A percentile compares a stretch with the other conserved stretches of the same genome.
These are phyloP conservation scores for Lampropteryx suffumata DNA, from an alignment of 2,888 invertebrate genomes.

Conservation along the genomic window DNA sequence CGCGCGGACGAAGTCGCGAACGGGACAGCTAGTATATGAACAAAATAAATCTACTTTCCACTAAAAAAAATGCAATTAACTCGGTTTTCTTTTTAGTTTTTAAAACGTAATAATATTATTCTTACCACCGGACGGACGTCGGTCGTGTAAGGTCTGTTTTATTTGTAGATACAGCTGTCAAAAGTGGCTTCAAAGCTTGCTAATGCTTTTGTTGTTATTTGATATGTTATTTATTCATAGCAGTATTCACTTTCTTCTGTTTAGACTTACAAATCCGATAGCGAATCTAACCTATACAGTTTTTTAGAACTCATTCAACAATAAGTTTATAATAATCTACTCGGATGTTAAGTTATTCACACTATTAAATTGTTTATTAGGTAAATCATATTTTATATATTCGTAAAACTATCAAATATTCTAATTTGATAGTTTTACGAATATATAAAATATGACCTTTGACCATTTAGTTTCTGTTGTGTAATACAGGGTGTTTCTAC, in stretches of 20 bases:
- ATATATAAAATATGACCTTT: conserved; percentile 6
- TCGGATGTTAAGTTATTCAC: conserved; percentile 9
- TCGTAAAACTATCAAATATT: background rate
- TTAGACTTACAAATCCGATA: conserved; percentile 39
- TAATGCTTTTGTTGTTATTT: background rate
- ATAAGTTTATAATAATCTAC: no score
- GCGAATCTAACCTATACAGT: conserved; percentile 22
- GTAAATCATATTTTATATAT: background rate
- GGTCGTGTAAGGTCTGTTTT: no score
- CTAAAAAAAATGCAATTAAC: no score
- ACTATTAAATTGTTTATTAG: background rate
- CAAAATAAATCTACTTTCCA: no score
- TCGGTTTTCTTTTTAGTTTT: no score
- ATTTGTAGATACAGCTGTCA: background rate
- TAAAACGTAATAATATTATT: no score
- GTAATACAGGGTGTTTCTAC: no score
- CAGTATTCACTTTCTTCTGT: conserved; percentile 41
- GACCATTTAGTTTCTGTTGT: background rate
- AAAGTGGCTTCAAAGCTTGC: background rate
- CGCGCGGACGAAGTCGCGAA: no score
- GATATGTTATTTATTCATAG: conserved; percentile 34
- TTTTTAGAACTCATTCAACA: conserved; percentile 22
- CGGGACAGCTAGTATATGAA: no score
- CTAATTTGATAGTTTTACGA: conserved; percentile 2
- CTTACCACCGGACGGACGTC: no score